These are phyloP conservation scores for Elegia similella DNA, from an alignment of 2,888 invertebrate genomes.

Conservation along the genomic window DNA sequence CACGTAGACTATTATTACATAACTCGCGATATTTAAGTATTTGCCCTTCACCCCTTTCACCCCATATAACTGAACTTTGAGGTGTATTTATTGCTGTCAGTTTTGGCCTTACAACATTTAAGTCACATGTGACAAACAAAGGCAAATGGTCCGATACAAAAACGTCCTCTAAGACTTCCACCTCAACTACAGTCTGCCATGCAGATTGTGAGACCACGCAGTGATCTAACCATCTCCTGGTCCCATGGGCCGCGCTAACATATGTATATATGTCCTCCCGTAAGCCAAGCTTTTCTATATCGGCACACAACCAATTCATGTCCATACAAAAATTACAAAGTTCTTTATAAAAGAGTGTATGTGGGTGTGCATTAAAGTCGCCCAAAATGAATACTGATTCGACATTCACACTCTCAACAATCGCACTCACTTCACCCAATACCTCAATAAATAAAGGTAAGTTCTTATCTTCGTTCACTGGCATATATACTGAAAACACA, in stretches of 20 bases:
- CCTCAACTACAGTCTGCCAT: neutral
- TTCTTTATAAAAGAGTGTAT: neutral
- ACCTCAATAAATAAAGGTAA: neutral
- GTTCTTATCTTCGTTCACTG: neutral
- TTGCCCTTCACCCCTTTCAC: no score
- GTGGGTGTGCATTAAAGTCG: neutral
- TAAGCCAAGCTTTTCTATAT: neutral
- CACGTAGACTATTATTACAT: no score
- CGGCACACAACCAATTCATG: neutral
- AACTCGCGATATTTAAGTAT: no score
- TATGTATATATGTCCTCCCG: neutral
- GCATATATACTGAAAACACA: constrained; percentile 4
- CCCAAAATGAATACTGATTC: constrained; percentile 5
- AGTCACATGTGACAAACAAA: no score
- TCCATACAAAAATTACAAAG: neutral
- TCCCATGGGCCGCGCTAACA: neutral
- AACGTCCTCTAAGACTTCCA: neutral
- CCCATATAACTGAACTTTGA: no score
- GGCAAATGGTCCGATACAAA: neutral
- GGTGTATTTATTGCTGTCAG: no score
- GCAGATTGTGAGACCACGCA: neutral
- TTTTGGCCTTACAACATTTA: no score
- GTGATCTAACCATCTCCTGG: neutral
- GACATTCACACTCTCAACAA: neutral
- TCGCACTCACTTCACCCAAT: neutral